A percentile compares a stretch with the other conserved stretches of the same genome.
Evolutionary conservation across 2,888 invertebrate species (phyloP).

Genomic region (Pyrrhia umbra): DNA sequence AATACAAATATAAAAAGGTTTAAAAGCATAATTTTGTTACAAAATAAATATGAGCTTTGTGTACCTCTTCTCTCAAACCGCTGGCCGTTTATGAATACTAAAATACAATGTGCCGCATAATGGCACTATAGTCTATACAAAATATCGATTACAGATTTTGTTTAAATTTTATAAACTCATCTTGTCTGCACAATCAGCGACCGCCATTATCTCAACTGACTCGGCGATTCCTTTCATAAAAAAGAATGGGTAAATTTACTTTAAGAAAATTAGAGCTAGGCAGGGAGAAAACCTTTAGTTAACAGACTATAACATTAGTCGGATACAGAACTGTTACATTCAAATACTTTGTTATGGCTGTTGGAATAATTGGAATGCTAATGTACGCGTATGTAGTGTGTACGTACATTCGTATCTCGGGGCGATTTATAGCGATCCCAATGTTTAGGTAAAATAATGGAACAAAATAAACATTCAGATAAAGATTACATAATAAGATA

Average conservation of each 20-base stretch:
- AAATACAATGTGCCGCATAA: conserved; percentile 53
- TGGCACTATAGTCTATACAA: conserved; percentile 46
- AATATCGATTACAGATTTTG: conserved; percentile 55
- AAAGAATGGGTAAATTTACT: conserved; percentile 51
- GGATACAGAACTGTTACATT: conserved; percentile 34
- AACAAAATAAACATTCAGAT: conserved; percentile 15
- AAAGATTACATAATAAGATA: neutral
- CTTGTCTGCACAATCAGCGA: conserved; percentile 36
- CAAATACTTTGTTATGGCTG: conserved; percentile 40
- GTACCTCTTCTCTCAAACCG: conserved; percentile 23
- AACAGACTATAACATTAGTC: conserved; percentile 44
- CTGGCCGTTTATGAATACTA: conserved; percentile 55
- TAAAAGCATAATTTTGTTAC: conserved; percentile 34
- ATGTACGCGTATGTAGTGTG: conserved; percentile 14
- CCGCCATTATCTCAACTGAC: conserved; percentile 35
- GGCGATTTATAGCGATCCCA: conserved; percentile 31
- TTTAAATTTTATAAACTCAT: conserved; percentile 57
- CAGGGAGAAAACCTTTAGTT: conserved; percentile 27
- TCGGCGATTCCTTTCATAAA: conserved; percentile 47
- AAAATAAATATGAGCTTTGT: conserved; percentile 48
- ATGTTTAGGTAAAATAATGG: conserved; percentile 23
- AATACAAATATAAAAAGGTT: conserved; percentile 50
- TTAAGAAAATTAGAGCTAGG: conserved; percentile 43
- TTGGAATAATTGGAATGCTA: conserved; percentile 44
- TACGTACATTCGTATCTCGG: conserved; percentile 28